Conservation (phyloP, 2,113 vertebrate species). For the Poeciliopsis occidentalis region DNA sequence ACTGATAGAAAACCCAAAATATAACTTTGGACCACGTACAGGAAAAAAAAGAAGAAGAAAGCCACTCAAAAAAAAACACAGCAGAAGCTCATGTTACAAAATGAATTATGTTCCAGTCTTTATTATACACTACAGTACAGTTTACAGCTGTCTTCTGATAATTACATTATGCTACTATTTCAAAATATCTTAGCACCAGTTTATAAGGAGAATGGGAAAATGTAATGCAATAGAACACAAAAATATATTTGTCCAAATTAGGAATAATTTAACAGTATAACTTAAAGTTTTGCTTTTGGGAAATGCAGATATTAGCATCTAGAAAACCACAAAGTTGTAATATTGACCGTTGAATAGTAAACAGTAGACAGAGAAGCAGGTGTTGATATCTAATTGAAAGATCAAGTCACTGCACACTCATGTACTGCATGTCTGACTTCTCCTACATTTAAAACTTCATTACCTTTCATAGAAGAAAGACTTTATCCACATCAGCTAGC, state of each 20-base stretch:
- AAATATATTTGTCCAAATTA: constrained; percentile 36
- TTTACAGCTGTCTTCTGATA: constrained; percentile 57
- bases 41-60: neutral
- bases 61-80: constrained; percentile 18
- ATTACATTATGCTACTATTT: constrained; percentile 67
- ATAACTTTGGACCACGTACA: neutral
- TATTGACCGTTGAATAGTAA: constrained; percentile 25
- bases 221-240: constrained; percentile 14
- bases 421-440: constrained; percentile 1
- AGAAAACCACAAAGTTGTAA: constrained; percentile 28
- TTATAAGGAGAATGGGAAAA: constrained; percentile 26
- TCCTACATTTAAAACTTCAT: neutral
- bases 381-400: neutral
- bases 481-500: neutral
- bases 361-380: constrained; percentile 6
- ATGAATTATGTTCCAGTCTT: constrained; percentile 75
- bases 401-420: neutral
- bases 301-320: constrained; percentile 3
- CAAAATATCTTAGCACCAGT: constrained; percentile 76
- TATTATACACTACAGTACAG: constrained; percentile 78
- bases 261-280: constrained; percentile 77
- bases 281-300: constrained; percentile 31
- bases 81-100: constrained; percentile 62
- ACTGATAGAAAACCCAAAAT: neutral
- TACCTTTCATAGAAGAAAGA: neutral